phyloP scores from a whole-genome alignment of 2,113 vertebrate genomes.

The Empidonax alnorum region DNA sequence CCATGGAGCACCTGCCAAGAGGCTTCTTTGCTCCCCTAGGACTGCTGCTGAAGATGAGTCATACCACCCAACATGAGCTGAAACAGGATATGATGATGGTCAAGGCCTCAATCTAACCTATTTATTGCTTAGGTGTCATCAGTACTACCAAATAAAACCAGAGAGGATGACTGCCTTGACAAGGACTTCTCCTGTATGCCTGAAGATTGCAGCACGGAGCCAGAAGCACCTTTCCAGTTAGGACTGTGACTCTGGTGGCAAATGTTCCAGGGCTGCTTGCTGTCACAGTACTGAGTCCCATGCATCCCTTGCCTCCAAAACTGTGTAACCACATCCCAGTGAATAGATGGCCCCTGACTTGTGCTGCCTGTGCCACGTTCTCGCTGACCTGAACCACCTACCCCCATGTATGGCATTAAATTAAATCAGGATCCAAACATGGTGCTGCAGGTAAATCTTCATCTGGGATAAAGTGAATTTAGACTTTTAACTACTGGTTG shows the following conservation, averaged over 20 bases:
- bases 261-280: not conserved
- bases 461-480: not conserved
- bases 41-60: not conserved
- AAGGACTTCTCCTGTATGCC: not conserved
- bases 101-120: not conserved
- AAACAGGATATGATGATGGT: not conserved
- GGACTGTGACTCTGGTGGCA: not conserved
- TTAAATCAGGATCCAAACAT: not conserved
- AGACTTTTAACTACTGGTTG: not conserved
- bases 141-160: not conserved
- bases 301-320: not conserved
- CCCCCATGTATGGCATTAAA: not conserved
- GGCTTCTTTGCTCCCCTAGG: not conserved
- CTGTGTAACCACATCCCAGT: accelerated
- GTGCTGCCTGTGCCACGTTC: not conserved
- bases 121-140: not conserved
- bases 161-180: no score
- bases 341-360: not conserved
- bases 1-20: not conserved
- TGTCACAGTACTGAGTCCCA: not conserved
- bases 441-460: not conserved
- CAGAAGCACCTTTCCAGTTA: not conserved
- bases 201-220: not conserved
- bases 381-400: not conserved
- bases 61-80: not conserved